phyloP scores from a whole-genome alignment of 1,140 invertebrate genomes.

The Heliothis virescens region DNA sequence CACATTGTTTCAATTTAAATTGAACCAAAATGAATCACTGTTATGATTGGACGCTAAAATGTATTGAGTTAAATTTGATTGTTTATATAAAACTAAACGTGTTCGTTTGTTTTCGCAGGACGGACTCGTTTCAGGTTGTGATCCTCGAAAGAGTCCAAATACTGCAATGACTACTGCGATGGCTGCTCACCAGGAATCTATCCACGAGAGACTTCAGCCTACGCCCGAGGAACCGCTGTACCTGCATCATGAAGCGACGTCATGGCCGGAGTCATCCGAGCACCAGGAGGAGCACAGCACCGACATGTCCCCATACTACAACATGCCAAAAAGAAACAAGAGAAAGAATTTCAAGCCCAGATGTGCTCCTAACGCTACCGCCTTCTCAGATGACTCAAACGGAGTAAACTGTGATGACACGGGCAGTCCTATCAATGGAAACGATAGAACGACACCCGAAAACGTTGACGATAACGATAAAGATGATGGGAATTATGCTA shows the following conservation, averaged over 20 bases:
- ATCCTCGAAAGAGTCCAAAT: slow-evolving; percentile 69
- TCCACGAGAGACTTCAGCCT: slow-evolving; percentile 82
- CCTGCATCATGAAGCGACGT: slow-evolving; percentile 77
- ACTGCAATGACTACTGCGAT: slow-evolving; percentile 85
- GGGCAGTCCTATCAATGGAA: slow-evolving; percentile 82
- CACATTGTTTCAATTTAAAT: slow-evolving; percentile 84
- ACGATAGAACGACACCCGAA: slow-evolving; percentile 76
- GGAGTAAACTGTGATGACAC: slow-evolving; percentile 79
- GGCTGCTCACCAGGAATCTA: slow-evolving; percentile 83
- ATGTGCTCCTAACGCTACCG: slow-evolving; percentile 86
- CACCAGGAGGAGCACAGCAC: slow-evolving; percentile 82
- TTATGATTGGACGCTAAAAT: slow-evolving; percentile 82
- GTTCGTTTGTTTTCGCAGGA: slow-evolving; percentile 71
- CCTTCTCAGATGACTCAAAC: slow-evolving; percentile 84
- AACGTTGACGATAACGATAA: slow-evolving; percentile 72
- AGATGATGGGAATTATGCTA: slow-evolving; percentile 71
- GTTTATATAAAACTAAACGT: slow-evolving; percentile 75
- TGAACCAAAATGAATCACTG: slow-evolving; percentile 83
- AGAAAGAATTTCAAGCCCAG: slow-evolving; percentile 90
- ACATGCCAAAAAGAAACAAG: slow-evolving; percentile 88
- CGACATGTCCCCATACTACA: slow-evolving; percentile 83
- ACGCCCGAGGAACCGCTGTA: slow-evolving; percentile 75
- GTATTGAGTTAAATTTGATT: slow-evolving; percentile 82
- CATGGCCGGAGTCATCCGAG: slow-evolving; percentile 75
- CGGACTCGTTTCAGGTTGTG: slow-evolving; percentile 75